phyloP scores from a whole-genome alignment of 2,888 invertebrate genomes.

The Andricus quercusramuli region DNA sequence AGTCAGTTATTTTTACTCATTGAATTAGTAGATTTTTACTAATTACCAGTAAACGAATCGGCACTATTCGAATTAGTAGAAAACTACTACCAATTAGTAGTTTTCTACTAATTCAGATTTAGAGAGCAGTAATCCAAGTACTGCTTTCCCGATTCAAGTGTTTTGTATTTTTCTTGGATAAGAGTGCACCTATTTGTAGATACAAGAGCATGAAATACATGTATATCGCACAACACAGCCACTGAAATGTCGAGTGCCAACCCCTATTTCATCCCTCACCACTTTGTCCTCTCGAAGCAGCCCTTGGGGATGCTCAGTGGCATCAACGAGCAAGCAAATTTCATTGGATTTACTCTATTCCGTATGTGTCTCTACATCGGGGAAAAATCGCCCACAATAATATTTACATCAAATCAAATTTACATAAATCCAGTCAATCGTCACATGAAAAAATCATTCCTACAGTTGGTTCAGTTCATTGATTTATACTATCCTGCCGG shows the following conservation, averaged over 20 bases:
- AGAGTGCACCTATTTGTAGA: slow-evolving; percentile 27
- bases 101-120: no score
- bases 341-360: slow-evolving; percentile 40
- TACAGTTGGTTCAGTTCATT: no score
- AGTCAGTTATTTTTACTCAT: no score
- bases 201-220: slow-evolving; percentile 53
- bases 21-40: no score
- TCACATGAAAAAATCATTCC: no score
- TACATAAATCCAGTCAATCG: no score
- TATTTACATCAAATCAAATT: slow-evolving; percentile 11
- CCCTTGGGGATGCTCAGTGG: slow-evolving; percentile 52
- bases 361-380: slow-evolving; percentile 9
- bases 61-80: no score
- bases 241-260: slow-evolving; percentile 63
- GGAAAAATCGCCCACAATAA: slow-evolving; percentile 27
- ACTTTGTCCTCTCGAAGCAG: slow-evolving; percentile 55
- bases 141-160: slow-evolving; percentile 1
- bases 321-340: slow-evolving; percentile 56
- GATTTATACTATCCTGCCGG: no score
- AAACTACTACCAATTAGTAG: no score
- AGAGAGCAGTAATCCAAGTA: neutral
- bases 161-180: neutral
- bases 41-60: no score
- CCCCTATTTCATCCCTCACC: slow-evolving; percentile 51
- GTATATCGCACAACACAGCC: slow-evolving; percentile 53